Evolutionary conservation across 2,888 invertebrate genomes (phyloP).

Genomic region (Spodoptera exigua): DNA sequence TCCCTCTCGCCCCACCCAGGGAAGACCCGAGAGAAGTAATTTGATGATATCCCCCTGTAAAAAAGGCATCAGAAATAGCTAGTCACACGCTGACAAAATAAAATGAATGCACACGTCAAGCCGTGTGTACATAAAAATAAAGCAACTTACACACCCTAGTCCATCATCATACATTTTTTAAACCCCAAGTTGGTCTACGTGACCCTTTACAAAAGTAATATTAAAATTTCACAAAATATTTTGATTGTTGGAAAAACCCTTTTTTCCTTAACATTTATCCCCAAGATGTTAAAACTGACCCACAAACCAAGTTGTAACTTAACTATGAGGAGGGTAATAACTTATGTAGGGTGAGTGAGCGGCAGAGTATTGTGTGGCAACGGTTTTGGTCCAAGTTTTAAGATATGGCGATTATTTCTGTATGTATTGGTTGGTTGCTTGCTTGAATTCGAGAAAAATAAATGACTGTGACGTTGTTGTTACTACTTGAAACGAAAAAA

Average conservation of each 20-base stretch:
- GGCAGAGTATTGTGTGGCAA: conserved; percentile 71
- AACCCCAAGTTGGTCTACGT: conserved; percentile 33
- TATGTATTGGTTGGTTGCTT: no score
- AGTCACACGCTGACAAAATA: conserved; percentile 26
- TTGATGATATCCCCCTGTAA: not conserved
- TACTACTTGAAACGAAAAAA: no score
- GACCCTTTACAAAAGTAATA: conserved; percentile 29
- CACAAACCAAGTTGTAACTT: conserved; percentile 80
- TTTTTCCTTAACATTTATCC: conserved; percentile 74
- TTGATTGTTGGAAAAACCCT: conserved; percentile 42
- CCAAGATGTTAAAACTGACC: conserved; percentile 78
- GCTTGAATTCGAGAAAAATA: no score
- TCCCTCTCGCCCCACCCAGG: no score
- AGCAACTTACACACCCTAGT: conserved; percentile 16
- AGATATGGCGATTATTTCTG: conserved; percentile 2
- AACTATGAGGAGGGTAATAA: conserved; percentile 80
- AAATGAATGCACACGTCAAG: conserved; percentile 24
- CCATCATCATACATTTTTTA: conserved; percentile 44
- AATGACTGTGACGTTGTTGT: no score
- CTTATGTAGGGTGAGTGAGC: conserved; percentile 78
- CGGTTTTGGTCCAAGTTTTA: conserved; percentile 55
- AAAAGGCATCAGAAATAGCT: no score
- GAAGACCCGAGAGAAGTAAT: no score
- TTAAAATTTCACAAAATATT: conserved; percentile 57
- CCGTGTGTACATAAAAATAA: conserved; percentile 31